Conservation (phyloP, 2,797 vertebrate genomes). For the Darevskia mixta region DNA sequence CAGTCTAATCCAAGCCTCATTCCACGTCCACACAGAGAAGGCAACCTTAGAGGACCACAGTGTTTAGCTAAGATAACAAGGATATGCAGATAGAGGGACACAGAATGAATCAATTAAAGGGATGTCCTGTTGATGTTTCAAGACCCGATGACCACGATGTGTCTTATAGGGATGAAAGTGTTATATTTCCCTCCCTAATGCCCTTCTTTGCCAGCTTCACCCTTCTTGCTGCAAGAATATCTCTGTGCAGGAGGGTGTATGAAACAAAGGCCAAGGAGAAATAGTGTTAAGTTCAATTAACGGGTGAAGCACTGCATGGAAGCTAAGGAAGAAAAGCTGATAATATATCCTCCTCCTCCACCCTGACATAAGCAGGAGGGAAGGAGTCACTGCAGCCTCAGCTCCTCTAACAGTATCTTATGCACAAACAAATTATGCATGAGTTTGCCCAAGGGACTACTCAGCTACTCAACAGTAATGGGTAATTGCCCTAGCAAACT, state of each 20-base stretch:
- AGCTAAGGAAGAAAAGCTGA: conserved; percentile 63
- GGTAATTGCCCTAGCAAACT: conserved; percentile 79
- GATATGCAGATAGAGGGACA: conserved; percentile 59
- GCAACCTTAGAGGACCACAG: conserved; percentile 62
- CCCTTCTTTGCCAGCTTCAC: conserved; percentile 67
- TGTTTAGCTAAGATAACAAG: conserved; percentile 73
- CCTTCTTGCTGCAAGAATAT: conserved; percentile 55
- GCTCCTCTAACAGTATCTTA: conserved; percentile 74
- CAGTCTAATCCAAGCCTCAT: conserved; percentile 53
- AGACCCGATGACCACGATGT: conserved; percentile 72
- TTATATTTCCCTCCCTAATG: conserved; percentile 45
- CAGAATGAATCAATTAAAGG: conserved; percentile 75
- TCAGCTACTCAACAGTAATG: conserved; percentile 80
- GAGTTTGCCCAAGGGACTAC: conserved; percentile 79
- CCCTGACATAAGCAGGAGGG: conserved; percentile 64
- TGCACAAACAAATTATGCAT: conserved; percentile 82
- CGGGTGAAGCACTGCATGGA: conserved; percentile 68
- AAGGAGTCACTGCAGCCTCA: conserved; percentile 73
- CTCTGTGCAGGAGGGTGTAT: conserved; percentile 48
- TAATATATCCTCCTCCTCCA: conserved; percentile 35
- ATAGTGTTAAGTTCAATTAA: conserved; percentile 73
- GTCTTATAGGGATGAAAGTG: conserved; percentile 68
- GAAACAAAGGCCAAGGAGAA: conserved; percentile 62
- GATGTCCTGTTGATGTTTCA: conserved; percentile 66
- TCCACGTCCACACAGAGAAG: conserved; percentile 27